Conservation (phyloP, 2,113 vertebrate species). For the Chiloscyllium plagiosum region DNA sequence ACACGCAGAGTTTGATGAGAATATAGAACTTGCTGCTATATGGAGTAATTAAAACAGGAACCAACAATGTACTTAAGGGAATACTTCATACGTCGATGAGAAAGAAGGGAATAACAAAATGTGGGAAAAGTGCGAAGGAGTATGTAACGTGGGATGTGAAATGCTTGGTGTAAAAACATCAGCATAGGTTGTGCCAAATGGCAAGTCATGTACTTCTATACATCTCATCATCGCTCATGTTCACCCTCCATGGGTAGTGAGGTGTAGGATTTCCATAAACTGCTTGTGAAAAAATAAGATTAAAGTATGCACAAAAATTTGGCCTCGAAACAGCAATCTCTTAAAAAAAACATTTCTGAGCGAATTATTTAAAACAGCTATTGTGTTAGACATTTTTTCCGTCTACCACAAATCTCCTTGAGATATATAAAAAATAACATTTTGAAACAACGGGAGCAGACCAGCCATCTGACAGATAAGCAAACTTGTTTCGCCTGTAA, state of each 20-base stretch:
- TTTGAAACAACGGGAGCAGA: slow-evolving; percentile 36
- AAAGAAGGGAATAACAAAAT: background rate
- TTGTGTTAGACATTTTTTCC: background rate
- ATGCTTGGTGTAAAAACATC: background rate
- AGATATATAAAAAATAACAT: slow-evolving; percentile 34
- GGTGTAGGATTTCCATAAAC: background rate
- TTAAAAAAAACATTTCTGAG: background rate
- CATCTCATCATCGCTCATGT: background rate
- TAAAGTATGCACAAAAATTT: background rate
- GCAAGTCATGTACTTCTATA: background rate
- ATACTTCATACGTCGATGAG: background rate
- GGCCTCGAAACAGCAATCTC: background rate
- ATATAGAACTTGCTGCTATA: background rate
- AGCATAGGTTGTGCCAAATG: background rate
- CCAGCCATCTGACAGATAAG: slow-evolving; percentile 32
- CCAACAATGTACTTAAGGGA: background rate
- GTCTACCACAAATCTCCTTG: slow-evolving; percentile 18
- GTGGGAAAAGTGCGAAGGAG: background rate
- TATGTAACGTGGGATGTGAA: background rate
- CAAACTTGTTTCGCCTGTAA: slow-evolving; percentile 33
- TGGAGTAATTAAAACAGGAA: background rate
- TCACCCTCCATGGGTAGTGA: too few species aligned
- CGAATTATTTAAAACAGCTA: slow-evolving; percentile 10
- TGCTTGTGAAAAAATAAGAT: background rate
- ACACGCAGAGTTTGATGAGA: background rate